Evolutionary conservation across 2,113 vertebrate species (phyloP).

Genomic region (Leptocoma aspasia): DNA sequence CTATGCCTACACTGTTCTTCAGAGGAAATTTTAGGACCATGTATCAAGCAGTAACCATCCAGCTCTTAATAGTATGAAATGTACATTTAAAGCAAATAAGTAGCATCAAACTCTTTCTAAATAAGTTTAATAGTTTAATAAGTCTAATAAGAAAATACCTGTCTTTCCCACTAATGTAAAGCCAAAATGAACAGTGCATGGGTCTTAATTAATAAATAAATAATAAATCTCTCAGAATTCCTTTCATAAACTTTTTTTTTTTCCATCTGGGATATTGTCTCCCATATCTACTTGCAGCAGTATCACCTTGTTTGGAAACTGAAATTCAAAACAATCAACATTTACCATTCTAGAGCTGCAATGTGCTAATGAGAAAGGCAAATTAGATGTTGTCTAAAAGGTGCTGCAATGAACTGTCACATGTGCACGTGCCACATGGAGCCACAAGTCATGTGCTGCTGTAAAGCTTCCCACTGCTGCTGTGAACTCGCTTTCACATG

Average conservation of each 20-base stretch:
- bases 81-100: not conserved
- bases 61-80: not conserved
- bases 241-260: not conserved
- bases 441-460: not conserved
- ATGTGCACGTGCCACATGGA: not conserved
- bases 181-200: not conserved
- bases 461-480: not conserved
- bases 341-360: not conserved
- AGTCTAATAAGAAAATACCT: not conserved
- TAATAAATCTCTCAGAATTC: not conserved
- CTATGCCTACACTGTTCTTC: not conserved
- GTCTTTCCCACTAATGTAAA: not conserved
- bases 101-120: not conserved
- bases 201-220: not conserved
- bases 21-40: not conserved
- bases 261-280: not conserved
- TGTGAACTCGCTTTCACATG: not conserved
- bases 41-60: not conserved
- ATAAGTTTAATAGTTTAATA: not conserved
- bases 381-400: not conserved
- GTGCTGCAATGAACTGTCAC: not conserved
- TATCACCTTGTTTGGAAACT: not conserved
- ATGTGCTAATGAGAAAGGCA: not conserved
- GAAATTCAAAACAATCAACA: not conserved
- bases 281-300: not conserved